Conservation (phyloP, 2,113 vertebrate species). For the Psephotus haematonotus region DNA sequence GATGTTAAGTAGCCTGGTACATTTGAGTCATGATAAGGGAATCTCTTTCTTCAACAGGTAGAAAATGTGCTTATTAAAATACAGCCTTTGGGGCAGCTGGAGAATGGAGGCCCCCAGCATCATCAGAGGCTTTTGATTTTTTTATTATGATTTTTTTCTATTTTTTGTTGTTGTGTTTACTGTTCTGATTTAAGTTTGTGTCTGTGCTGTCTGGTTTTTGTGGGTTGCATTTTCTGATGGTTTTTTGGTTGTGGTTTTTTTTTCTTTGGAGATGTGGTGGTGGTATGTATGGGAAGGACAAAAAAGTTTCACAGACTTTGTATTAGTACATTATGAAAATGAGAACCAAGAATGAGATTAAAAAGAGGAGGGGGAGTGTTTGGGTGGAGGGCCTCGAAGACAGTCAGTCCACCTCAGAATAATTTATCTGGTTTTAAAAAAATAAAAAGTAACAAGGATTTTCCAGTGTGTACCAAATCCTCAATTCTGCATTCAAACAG, state of each 20-base stretch:
- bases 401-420: neutral
- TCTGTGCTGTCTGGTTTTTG: neutral
- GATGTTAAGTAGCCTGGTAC: neutral
- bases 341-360: neutral
- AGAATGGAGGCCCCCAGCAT: neutral
- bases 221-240: neutral
- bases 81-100: neutral
- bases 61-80: neutral
- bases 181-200: neutral
- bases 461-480: neutral
- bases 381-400: neutral
- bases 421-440: neutral
- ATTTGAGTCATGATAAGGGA: neutral
- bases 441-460: neutral
- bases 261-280: too few species aligned
- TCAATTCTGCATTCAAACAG: neutral
- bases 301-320: neutral
- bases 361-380: neutral
- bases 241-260: accelerated
- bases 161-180: neutral
- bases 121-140: neutral
- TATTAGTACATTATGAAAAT: neutral
- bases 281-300: neutral
- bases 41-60: neutral
- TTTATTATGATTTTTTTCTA: neutral